Evolutionary conservation across 2,888 invertebrate genomes (phyloP).

Genomic region (Agrochola litura): DNA sequence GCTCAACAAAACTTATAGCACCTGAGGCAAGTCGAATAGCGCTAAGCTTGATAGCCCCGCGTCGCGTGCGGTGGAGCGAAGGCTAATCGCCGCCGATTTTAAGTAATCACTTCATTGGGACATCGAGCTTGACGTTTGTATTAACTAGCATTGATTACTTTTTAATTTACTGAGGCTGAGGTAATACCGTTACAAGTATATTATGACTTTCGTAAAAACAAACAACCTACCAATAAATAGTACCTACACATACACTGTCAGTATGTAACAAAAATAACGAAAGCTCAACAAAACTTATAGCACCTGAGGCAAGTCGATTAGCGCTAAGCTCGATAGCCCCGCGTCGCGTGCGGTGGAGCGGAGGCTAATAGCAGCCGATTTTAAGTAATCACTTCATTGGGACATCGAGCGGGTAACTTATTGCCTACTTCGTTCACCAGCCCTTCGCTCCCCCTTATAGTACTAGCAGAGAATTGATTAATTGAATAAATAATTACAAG

Average conservation of each 20-base stretch:
- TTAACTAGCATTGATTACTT: too few species aligned
- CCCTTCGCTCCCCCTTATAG: constrained; percentile 69
- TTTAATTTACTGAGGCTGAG: too few species aligned
- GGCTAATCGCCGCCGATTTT: constrained; percentile 75
- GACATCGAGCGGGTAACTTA: constrained; percentile 77
- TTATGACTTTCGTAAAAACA: too few species aligned
- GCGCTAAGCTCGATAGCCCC: constrained; percentile 42
- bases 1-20: constrained; percentile 26
- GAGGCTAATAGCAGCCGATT: constrained; percentile 73
- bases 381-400: constrained; percentile 85
- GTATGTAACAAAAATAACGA: neutral
- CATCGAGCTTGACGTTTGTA: constrained; percentile 57
- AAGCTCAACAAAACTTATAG: constrained; percentile 16
- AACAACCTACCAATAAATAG: too few species aligned
- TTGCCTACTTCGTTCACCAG: constrained; percentile 77
- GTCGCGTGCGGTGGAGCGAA: constrained; percentile 50
- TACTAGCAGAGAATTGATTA: constrained; percentile 60
- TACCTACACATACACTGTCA: too few species aligned
- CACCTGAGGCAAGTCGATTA: constrained; percentile 52
- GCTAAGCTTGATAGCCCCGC: constrained; percentile 43
- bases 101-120: constrained; percentile 84
- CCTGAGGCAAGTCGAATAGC: constrained; percentile 49
- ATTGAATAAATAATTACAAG: constrained; percentile 54
- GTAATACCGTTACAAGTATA: too few species aligned
- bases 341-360: constrained; percentile 48